Conservation (phyloP, 2,113 vertebrate genomes). For the Ictidomys tridecemlineatus region DNA sequence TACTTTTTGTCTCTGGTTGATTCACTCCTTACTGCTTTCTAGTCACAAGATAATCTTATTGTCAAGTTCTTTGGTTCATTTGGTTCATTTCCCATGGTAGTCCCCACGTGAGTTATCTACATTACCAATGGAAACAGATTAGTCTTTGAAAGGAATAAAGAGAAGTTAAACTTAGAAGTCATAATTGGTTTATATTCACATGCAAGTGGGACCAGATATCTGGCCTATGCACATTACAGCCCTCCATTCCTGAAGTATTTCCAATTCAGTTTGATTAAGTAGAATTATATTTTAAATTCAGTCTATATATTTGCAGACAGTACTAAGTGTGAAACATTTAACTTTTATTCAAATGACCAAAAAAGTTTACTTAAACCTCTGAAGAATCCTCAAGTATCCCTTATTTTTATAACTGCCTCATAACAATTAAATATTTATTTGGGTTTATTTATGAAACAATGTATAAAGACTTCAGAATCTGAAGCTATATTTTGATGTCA, state of each 20-base stretch:
- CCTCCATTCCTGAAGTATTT: background rate
- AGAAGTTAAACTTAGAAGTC: background rate
- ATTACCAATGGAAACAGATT: background rate
- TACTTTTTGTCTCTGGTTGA: background rate
- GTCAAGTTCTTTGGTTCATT: background rate
- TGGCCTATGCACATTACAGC: background rate
- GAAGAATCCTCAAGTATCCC: background rate
- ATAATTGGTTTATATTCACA: background rate
- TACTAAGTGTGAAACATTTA: background rate
- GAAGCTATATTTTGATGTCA: background rate
- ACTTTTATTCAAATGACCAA: slow-evolving; percentile 16
- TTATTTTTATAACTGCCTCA: background rate
- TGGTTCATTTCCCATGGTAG: background rate
- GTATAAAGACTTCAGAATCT: background rate
- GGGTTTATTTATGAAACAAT: background rate
- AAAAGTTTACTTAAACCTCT: slow-evolving; percentile 32
- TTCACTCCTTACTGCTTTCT: background rate
- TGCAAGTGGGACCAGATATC: background rate
- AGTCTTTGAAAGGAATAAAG: background rate
- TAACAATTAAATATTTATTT: slow-evolving; percentile 1
- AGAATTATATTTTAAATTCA: background rate
- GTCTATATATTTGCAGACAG: background rate
- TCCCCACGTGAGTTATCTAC: background rate
- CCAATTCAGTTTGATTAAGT: background rate
- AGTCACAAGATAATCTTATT: background rate